A percentile compares a stretch with the other conserved stretches of the same genome.
Evolutionary conservation across 2,888 invertebrate genomes (phyloP).

Genomic region (Dione vanillae): DNA sequence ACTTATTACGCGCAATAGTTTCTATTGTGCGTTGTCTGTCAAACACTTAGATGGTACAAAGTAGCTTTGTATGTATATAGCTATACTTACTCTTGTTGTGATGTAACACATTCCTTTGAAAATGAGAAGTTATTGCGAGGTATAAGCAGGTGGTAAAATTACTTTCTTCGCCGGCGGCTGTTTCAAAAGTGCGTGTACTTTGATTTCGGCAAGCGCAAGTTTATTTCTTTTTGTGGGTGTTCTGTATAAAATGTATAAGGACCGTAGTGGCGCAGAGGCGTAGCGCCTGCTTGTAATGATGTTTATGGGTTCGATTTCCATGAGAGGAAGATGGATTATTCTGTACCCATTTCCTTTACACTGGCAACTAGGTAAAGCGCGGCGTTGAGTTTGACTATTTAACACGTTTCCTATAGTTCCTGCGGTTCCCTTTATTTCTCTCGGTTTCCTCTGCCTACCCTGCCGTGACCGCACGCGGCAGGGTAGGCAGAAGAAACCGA

Average conservation of each 20-base stretch:
- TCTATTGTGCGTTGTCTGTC: neutral
- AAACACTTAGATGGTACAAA: neutral
- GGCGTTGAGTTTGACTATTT: too few species aligned
- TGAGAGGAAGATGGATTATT: too few species aligned
- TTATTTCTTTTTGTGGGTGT: neutral
- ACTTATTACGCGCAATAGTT: neutral
- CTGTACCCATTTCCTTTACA: too few species aligned
- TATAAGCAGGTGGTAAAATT: conserved; percentile 1
- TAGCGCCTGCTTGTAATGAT: too few species aligned
- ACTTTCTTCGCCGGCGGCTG: conserved; percentile 34
- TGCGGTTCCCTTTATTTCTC: too few species aligned
- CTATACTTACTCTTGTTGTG: neutral
- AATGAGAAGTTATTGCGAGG: neutral
- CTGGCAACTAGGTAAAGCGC: too few species aligned
- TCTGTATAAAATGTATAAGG: neutral
- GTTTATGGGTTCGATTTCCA: too few species aligned
- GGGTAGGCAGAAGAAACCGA: too few species aligned
- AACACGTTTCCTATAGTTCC: too few species aligned
- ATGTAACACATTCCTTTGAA: conserved; percentile 22
- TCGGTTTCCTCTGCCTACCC: too few species aligned
- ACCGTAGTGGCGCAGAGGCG: too few species aligned
- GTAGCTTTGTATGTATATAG: neutral
- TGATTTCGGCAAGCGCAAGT: neutral
- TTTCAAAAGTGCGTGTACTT: neutral
- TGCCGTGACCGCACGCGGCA: too few species aligned